Conservation (phyloP, 2,888 invertebrate genomes). For the Euzophera pinguis region DNA sequence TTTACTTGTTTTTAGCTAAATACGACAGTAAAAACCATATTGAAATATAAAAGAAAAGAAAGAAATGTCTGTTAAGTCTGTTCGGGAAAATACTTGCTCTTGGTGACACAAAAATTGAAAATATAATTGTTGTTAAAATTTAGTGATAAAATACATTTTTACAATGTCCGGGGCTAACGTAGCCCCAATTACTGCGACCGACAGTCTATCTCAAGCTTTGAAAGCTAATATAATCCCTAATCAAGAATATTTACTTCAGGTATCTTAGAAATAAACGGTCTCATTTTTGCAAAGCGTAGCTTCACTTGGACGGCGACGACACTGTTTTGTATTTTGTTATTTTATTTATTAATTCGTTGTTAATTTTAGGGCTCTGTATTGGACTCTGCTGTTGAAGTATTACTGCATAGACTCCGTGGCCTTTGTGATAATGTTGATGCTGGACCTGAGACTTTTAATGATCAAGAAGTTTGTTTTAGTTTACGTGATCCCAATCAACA, state of each 20-base stretch:
- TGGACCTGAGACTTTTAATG: slow-evolving; percentile 94
- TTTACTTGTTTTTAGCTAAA: no score
- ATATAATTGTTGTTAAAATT: no score
- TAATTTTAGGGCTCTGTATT: slow-evolving; percentile 89
- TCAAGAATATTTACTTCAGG: slow-evolving; percentile 92
- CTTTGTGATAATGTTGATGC: slow-evolving; percentile 96
- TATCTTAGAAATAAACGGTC: slow-evolving; percentile 19
- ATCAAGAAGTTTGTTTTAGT: slow-evolving; percentile 95
- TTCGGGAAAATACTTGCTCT: no score
- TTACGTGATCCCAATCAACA: slow-evolving; percentile 83
- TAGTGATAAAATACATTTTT: no score
- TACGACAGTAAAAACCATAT: no score
- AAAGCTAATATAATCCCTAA: slow-evolving; percentile 94
- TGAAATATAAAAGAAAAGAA: no score
- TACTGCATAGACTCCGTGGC: slow-evolving; percentile 93
- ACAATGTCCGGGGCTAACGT: slow-evolving; percentile 55
- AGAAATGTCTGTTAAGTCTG: no score
- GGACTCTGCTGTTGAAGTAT: slow-evolving; percentile 93
- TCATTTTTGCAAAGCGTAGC: no score
- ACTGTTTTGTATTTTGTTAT: not conserved
- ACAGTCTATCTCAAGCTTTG: slow-evolving; percentile 87
- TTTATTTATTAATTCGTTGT: not conserved
- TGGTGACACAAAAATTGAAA: no score
- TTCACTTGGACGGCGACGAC: no score
- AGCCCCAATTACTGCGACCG: slow-evolving; percentile 84